Conservation (phyloP, 2,888 invertebrate genomes). For the Xestia ashworthii region DNA sequence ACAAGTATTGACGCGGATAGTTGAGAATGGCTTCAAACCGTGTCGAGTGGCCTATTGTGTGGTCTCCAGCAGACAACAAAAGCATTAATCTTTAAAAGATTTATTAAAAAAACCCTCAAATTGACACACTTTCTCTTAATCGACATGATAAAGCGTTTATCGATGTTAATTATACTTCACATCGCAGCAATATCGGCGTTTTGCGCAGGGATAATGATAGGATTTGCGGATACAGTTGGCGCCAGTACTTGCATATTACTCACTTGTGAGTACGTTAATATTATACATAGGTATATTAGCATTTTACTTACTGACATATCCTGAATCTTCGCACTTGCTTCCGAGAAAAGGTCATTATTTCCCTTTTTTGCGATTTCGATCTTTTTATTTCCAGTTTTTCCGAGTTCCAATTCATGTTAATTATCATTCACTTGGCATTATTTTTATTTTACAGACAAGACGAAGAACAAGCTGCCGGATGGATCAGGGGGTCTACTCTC, state of each 20-base stretch:
- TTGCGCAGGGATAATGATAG: constrained; percentile 64
- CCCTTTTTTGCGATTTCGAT: not conserved
- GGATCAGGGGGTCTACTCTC: too few relatives aligned
- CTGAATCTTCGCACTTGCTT: not conserved
- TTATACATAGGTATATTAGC: not conserved
- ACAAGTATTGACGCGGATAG: not conserved
- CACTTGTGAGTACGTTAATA: not conserved
- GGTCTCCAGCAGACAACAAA: constrained; percentile 47
- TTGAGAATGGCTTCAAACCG: not conserved
- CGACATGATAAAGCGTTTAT: constrained; percentile 58
- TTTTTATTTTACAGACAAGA: not conserved
- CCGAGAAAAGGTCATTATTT: not conserved
- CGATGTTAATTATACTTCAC: constrained; percentile 56
- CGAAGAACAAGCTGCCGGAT: not conserved
- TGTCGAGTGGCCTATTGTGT: constrained; percentile 36
- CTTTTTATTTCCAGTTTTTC: not conserved
- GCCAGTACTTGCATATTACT: constrained; percentile 5
- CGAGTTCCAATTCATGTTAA: not conserved
- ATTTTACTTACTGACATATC: not conserved
- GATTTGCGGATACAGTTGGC: constrained; percentile 58
- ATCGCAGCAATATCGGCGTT: constrained; percentile 37
- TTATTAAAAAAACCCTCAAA: constrained; percentile 46
- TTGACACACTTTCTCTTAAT: constrained; percentile 57
- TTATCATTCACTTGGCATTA: not conserved
- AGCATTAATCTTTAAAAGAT: constrained; percentile 54